These are phyloP conservation scores for Apotomis turbidana DNA, from an alignment of 2,888 invertebrate species.

Conservation along the genomic window DNA sequence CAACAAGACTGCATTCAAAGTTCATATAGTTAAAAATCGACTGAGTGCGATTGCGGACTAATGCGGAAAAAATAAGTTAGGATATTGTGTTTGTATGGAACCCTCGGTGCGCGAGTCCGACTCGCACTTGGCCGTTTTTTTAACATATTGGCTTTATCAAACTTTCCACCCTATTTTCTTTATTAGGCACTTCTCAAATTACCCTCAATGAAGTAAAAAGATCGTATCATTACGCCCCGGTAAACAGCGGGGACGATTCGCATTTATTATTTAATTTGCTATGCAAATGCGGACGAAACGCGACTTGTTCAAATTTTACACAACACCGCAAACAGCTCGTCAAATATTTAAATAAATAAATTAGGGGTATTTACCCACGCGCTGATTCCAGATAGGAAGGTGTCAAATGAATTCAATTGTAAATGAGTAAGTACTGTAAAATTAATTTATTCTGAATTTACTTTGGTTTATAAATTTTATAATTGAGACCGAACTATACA, in stretches of 20 bases:
- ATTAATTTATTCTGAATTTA: not conserved
- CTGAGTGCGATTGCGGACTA: too few relatives aligned
- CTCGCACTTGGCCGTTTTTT: too few relatives aligned
- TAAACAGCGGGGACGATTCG: slow-evolving; percentile 23
- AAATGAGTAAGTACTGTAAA: not conserved
- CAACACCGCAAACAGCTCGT: slow-evolving; percentile 30
- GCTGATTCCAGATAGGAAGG: slow-evolving; percentile 13
- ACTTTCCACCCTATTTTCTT: too few relatives aligned
- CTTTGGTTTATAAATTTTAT: too few relatives aligned
- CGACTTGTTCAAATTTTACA: slow-evolving; percentile 32
- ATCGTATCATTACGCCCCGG: slow-evolving; percentile 23
- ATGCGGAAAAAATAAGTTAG: too few relatives aligned
- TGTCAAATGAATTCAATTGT: slow-evolving; percentile 9
- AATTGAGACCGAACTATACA: too few relatives aligned
- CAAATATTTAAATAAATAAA: slow-evolving; percentile 34
- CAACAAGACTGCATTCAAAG: too few relatives aligned
- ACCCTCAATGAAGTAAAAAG: slow-evolving; percentile 21
- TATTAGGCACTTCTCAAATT: not conserved
- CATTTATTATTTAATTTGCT: slow-evolving; percentile 37
- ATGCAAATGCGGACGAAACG: slow-evolving; percentile 29
- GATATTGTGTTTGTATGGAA: too few relatives aligned
- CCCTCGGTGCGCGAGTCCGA: too few relatives aligned
- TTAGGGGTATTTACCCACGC: not conserved
- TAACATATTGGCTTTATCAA: too few relatives aligned
- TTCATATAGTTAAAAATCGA: too few relatives aligned